Percentiles rank a stretch among this genome's conserved stretches.
These are phyloP conservation scores for Venturia canescens DNA, from an alignment of 1,140 invertebrate species.

Conservation along the genomic window DNA sequence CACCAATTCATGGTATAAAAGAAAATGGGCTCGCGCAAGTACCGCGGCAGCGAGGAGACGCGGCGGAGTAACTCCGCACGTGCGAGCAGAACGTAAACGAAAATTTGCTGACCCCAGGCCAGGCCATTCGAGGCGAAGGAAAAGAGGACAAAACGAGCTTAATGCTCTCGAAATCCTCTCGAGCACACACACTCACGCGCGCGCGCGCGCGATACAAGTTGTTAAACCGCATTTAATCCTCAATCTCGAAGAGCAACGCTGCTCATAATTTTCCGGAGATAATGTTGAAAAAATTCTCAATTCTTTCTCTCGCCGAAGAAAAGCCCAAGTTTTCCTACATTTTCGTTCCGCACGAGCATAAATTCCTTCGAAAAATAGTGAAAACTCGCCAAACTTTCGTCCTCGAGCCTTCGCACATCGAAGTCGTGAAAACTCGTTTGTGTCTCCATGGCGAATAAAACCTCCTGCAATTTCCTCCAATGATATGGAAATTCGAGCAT, in stretches of 20 bases:
- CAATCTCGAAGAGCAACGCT: background rate
- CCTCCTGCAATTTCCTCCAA: background rate
- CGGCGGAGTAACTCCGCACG: background rate
- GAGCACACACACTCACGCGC: too few species aligned
- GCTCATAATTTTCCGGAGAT: background rate
- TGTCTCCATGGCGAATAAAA: background rate
- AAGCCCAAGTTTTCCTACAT: too few species aligned
- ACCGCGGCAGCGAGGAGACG: background rate
- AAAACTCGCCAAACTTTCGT: too few species aligned
- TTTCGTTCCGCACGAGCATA: background rate
- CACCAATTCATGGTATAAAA: conserved; percentile 15
- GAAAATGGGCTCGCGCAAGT: conserved; percentile 2
- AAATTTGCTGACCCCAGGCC: conserved; percentile 16
- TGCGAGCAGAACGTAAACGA: background rate
- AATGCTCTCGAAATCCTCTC: conserved; percentile 4
- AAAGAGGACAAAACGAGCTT: background rate
- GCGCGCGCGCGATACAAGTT: conserved; percentile 12
- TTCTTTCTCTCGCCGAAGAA: too few species aligned
- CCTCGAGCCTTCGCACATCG: too few species aligned
- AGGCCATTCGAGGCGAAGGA: background rate
- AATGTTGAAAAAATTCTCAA: background rate
- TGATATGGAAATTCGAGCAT: background rate
- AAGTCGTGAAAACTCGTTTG: background rate
- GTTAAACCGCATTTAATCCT: conserved; percentile 12
- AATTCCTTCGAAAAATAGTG: too few species aligned